Base-by-base conservation (phyloP, 37 sponge, comb jelly and placozoan species). In the Haliclona indistincta region DNA sequence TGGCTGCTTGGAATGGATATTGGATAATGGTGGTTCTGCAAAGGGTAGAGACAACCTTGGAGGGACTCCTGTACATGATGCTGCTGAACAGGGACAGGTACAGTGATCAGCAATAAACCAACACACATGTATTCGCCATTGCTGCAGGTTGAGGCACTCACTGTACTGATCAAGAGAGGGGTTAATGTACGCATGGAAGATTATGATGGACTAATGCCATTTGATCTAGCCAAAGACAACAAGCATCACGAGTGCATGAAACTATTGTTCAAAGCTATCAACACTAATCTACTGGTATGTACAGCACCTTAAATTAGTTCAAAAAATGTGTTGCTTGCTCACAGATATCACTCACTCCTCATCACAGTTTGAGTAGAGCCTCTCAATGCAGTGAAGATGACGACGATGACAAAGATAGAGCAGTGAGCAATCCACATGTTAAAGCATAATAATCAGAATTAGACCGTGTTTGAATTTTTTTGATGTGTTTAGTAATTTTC, bases 81-180 rank as follows among this genome's bases (percentile, higher is more conserved):
- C 94, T 5, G 94, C 94, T 28, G 94, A 93, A 34, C 88, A 89
- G 43, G 94, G 94, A 65, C 90, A 93, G 75, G 90, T 89, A 67
- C 11, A 47, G 15, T 47, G 51, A 47, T 54, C 25, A 40, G 73
- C 67, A 25, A 20, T 2, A 70, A n/a, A 34, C 4, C 22, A 2
- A 47, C 56, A 49, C 23, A 32, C 67, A 32, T 17, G 4, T 55
- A 23, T 13, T 56, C 17, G 7, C 3, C 38, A 32, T 40, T 36
- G 22, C 33, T n/a, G 0, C 56, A 86, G 87, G 36, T 37, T 23
- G 87, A 56, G 17, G 49, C 81, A 23, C 61, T 92, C 49, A 34
- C 64, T 30, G 35, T 60, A 37, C 71, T 92, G 22, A 64, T 92
- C 35, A 56, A 17, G 17, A 26, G 80, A 33, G 94, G 94, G 8